A percentile compares a stretch with the other conserved stretches of the same genome.
phyloP scores from a whole-genome alignment of 2,888 invertebrate species.

The Linnaemya vulpina region DNA sequence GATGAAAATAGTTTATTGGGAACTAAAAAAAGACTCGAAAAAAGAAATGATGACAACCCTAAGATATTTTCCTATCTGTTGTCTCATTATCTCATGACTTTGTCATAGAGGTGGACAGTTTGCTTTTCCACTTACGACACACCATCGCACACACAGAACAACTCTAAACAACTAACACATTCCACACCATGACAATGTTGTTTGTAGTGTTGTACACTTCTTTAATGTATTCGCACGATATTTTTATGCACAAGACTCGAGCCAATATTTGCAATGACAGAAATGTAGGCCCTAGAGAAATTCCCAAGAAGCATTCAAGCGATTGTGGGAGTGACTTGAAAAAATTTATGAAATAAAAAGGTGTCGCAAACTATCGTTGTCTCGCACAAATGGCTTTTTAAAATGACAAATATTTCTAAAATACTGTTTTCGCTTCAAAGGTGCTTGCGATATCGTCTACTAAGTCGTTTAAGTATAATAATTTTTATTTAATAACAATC shows the following conservation, averaged over 20 bases:
- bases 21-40: too few species aligned
- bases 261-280: slow-evolving; percentile 15
- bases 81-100: background rate
- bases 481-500: too few species aligned
- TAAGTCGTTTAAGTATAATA: too few species aligned
- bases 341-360: background rate
- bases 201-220: slow-evolving; percentile 3
- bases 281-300: background rate
- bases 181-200: background rate
- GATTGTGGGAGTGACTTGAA: background rate
- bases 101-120: slow-evolving; percentile 18
- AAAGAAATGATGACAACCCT: too few species aligned
- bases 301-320: background rate
- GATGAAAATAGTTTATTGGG: too few species aligned
- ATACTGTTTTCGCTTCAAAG: too few species aligned
- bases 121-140: slow-evolving; percentile 20
- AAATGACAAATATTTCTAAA: too few species aligned
- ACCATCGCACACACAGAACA: background rate
- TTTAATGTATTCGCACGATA: background rate
- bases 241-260: slow-evolving; percentile 1
- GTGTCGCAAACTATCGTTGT: too few species aligned
- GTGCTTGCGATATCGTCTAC: too few species aligned
- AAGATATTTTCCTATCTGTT: background rate
- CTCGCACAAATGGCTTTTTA: too few species aligned
- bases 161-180: background rate